Base-by-base conservation (phyloP, 1,140 invertebrate species). In the Elymnias hypermnestra region DNA sequence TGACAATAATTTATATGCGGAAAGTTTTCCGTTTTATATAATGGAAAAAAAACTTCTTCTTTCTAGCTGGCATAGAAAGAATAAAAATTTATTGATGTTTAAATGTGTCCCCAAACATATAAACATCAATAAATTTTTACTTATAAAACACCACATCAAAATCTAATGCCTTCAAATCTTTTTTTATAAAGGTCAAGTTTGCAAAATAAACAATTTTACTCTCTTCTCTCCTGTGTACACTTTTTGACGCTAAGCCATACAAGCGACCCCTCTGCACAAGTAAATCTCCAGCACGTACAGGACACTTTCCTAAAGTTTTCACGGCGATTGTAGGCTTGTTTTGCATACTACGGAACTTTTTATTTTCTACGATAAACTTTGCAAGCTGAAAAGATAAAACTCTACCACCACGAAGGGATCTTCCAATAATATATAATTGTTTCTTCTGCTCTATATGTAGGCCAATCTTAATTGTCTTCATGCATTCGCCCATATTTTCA, bases 251-350 rank as follows among this genome's bases (percentile, higher is more conserved):
- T 26, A 84, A 25, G 3, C 81, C 81, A 21, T 57, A 62, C 15
- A 84, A 18, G 4, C 41, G 41, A 1, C 52, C 65, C 1, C 44
- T 46, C 31, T 82, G 77, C 4, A 77, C 31, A 21, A 84, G 52
- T 2, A 84, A 48, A 43, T 84, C 81, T 19, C 81, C 72, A 13
- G 65, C 71, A 1, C 55, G 53, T 1, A 82, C 63, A 3, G 73
- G 70, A 50, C 79, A 83, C 5, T 55, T 58, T 3, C 53, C 50
- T 2, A 72, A n/a, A 31, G 63, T 61, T 51, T 64, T 61, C 5
- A 73, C 72, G 25, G 73, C 76, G 22, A 83, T 66, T n/a, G 64
- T 62, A n/a, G n/a, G n/a, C n/a, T n/a, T n/a, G n/a, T n/a, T n/a
- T n/a, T n/a, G n/a, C n/a, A n/a, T n/a, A n/a, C n/a, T n/a, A n/a